phyloP scores from a whole-genome alignment of 2,888 invertebrate species.

The Iselma pallidipennis region DNA sequence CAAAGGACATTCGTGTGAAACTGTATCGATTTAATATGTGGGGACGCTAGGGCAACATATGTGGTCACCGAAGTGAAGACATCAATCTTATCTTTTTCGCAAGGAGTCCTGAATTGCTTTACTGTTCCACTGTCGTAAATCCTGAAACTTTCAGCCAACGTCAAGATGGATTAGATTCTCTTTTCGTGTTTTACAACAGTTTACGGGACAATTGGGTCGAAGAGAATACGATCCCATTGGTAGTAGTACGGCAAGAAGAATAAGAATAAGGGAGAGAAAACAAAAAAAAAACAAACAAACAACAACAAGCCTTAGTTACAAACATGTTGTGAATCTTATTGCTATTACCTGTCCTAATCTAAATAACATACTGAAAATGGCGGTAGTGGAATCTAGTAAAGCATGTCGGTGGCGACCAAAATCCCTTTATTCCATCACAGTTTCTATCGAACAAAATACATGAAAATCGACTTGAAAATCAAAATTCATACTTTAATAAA shows the following conservation, averaged over 20 bases:
- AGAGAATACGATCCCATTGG: slow-evolving; percentile 17
- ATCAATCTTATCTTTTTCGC: slow-evolving; percentile 46
- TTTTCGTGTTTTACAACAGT: slow-evolving; percentile 49
- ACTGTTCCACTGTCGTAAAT: slow-evolving; percentile 44
- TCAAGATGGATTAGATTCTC: slow-evolving; percentile 51
- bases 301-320: background rate
- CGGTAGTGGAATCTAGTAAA: background rate
- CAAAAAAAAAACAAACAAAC: background rate
- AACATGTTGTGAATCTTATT: background rate
- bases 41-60: slow-evolving; percentile 36
- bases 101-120: slow-evolving; percentile 42
- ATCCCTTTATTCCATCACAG: slow-evolving; percentile 12
- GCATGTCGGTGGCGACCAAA: background rate
- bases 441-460: too few species aligned
- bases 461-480: too few species aligned
- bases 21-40: slow-evolving; percentile 38
- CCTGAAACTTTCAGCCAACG: slow-evolving; percentile 43
- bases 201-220: slow-evolving; percentile 49
- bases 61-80: slow-evolving; percentile 49
- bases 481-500: slow-evolving; percentile 14
- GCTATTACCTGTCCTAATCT: background rate
- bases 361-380: background rate
- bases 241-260: background rate
- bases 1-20: slow-evolving; percentile 33
- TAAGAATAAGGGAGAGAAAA: background rate